A percentile compares a stretch with the other conserved stretches of the same genome.
phyloP scores from a whole-genome alignment of 1,140 invertebrate genomes.

The Sipha flava region DNA sequence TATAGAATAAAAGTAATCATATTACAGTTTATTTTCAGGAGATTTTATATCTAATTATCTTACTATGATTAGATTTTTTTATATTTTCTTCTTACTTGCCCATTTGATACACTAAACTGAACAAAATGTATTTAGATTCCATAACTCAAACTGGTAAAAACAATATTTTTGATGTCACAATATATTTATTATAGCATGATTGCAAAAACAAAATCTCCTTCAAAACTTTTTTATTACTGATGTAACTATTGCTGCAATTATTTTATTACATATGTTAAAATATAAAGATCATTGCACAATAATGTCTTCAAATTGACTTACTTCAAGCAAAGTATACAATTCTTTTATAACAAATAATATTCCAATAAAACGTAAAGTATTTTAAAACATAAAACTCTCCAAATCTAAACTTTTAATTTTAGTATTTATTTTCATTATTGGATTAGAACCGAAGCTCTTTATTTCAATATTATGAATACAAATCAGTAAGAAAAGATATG shows the following conservation, averaged over 20 bases:
- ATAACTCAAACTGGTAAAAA: no score
- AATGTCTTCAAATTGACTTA: slow-evolving; percentile 15
- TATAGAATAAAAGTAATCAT: not conserved
- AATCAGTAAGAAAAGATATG: slow-evolving; percentile 8
- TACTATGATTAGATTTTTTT: no score
- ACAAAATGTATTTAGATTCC: no score
- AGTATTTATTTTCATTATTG: not conserved
- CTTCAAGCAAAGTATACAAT: not conserved
- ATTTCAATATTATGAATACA: not conserved
- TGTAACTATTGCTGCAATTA: no score
- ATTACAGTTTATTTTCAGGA: not conserved
- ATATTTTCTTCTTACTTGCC: no score
- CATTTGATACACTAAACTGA: no score
- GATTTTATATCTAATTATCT: not conserved
- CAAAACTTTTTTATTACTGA: no score
- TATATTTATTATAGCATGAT: no score
- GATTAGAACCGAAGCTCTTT: not conserved
- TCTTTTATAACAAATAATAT: not conserved
- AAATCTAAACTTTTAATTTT: not conserved
- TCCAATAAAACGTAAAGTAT: not conserved
- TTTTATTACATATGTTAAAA: no score
- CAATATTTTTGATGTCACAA: no score
- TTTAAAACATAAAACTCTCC: not conserved
- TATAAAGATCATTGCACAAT: slow-evolving; percentile 27
- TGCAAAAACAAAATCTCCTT: no score